Conservation (phyloP, 1,140 invertebrate species). For the Potamilus streckersoni region DNA sequence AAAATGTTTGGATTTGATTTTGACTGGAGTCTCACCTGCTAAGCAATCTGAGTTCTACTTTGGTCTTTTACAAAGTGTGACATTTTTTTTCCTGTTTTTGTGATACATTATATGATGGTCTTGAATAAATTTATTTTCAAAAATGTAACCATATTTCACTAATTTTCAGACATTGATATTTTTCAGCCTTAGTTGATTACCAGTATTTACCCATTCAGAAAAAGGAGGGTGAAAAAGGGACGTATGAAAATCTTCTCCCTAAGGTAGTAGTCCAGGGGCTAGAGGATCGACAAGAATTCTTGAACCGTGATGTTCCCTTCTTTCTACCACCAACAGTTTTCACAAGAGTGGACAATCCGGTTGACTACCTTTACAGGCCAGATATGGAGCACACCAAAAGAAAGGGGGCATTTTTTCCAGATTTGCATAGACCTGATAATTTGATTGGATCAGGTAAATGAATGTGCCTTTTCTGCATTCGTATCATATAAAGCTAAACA, state of each 20-base stretch:
- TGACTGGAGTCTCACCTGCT: background rate
- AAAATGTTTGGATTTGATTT: background rate
- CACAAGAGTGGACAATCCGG: constrained; percentile 76
- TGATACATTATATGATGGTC: background rate
- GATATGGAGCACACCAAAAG: constrained; percentile 53
- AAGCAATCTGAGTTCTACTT: background rate
- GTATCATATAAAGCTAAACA: too few relatives aligned
- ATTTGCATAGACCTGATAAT: constrained; percentile 21
- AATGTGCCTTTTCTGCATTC: too few relatives aligned
- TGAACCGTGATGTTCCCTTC: constrained; percentile 72
- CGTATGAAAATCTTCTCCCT: constrained; percentile 78
- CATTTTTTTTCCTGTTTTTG: background rate
- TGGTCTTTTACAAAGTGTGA: background rate
- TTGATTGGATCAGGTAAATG: constrained; percentile 33
- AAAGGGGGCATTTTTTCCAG: constrained; percentile 12
- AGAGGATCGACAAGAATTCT: constrained; percentile 49
- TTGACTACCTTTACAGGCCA: constrained; percentile 68
- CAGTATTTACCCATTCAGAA: constrained; percentile 83
- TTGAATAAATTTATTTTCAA: background rate
- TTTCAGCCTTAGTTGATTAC: constrained; percentile 85
- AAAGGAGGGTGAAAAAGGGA: constrained; percentile 69
- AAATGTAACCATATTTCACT: background rate
- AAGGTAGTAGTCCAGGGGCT: constrained; percentile 46
- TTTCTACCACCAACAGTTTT: constrained; percentile 83
- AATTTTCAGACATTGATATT: constrained; percentile 35